Conservation (phyloP, 2,888 invertebrate genomes). For the Hylaea fasciaria region DNA sequence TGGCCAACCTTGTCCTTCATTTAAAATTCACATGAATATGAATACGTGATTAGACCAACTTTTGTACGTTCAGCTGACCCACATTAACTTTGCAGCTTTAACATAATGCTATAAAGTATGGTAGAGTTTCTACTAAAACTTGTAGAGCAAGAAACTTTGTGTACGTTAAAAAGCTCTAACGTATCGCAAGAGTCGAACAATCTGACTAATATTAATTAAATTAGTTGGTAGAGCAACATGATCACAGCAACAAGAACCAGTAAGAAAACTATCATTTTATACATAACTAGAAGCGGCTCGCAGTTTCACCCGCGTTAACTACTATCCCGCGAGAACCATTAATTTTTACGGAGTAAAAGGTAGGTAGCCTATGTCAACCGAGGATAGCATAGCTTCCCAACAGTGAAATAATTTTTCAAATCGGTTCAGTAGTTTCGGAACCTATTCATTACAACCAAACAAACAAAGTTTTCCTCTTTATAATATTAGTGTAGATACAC, state of each 20-base stretch:
- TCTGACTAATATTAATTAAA: conserved; percentile 54
- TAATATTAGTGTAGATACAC: too few species aligned
- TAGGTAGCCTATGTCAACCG: too few species aligned
- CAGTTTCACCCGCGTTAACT: too few species aligned
- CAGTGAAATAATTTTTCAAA: too few species aligned
- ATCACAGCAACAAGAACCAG: not conserved
- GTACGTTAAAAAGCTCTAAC: conserved; percentile 29
- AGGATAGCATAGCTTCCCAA: too few species aligned
- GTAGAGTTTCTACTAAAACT: not conserved
- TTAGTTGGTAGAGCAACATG: conserved; percentile 47
- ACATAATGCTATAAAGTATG: not conserved
- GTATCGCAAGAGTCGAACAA: conserved; percentile 39
- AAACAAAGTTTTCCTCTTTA: too few species aligned
- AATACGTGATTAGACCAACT: not conserved
- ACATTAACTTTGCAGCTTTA: not conserved
- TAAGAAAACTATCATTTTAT: not conserved
- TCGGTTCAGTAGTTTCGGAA: too few species aligned
- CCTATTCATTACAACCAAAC: too few species aligned
- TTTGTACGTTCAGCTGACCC: conserved; percentile 1
- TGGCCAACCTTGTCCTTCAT: not conserved
- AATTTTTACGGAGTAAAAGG: too few species aligned
- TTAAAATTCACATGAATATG: conserved; percentile 2
- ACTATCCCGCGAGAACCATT: too few species aligned
- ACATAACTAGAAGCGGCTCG: too few species aligned
- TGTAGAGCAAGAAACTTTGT: conserved; percentile 6